These are phyloP conservation scores for Pteria penguin DNA, from an alignment of 2,888 invertebrate species.

Conservation along the genomic window DNA sequence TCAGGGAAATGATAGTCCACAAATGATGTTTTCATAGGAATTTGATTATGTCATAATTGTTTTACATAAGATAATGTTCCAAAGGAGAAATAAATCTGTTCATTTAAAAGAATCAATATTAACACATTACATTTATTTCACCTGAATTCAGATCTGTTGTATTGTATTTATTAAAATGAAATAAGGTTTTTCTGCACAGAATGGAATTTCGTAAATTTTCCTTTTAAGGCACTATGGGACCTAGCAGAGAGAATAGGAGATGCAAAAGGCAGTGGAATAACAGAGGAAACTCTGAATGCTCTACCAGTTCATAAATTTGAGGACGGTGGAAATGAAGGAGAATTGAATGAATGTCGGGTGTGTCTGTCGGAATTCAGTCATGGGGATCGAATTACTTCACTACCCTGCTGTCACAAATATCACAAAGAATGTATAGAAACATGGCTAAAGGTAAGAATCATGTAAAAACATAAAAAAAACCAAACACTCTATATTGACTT, in stretches of 20 bases:
- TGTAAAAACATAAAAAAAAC: no score
- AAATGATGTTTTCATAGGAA: no score
- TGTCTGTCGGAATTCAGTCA: conserved; percentile 60
- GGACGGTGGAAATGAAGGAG: conserved; percentile 18
- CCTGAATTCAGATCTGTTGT: not conserved
- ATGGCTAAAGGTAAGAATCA: conserved; percentile 61
- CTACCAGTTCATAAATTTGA: conserved; percentile 56
- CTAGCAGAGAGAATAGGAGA: conserved; percentile 67
- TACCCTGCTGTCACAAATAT: conserved; percentile 65
- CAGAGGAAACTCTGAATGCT: conserved; percentile 49
- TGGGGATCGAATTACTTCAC: conserved; percentile 57
- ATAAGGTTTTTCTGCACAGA: no score
- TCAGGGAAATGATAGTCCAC: no score
- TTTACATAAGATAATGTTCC: no score
- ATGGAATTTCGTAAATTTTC: not conserved
- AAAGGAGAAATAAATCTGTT: no score
- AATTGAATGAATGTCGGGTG: conserved; percentile 57
- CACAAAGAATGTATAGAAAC: conserved; percentile 65
- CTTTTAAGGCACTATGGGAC: conserved; percentile 61
- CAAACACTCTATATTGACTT: no score
- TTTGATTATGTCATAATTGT: no score
- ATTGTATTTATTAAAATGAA: no score
- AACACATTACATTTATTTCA: no score
- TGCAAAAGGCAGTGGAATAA: conserved; percentile 60
- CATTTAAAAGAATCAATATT: no score